These are phyloP conservation scores for Hiodon alosoides DNA, from an alignment of 2,113 vertebrate species.

Conservation along the genomic window DNA sequence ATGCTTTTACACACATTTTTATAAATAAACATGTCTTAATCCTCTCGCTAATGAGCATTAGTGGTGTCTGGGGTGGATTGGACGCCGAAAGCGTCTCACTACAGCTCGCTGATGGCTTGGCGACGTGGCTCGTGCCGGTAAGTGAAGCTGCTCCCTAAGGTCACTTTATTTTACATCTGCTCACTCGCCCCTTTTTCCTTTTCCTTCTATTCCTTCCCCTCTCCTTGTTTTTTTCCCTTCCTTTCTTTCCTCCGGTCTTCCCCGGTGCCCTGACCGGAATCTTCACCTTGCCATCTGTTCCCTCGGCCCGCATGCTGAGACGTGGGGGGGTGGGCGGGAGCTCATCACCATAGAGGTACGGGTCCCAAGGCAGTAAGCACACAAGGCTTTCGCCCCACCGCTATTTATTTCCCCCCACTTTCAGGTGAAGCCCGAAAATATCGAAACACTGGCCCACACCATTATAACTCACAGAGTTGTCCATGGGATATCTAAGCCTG, in stretches of 20 bases:
- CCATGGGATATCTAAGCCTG: not conserved
- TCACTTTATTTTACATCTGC: slow-evolving; percentile 47
- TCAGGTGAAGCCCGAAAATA: not conserved
- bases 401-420: not conserved
- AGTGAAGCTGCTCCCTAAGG: slow-evolving; percentile 44
- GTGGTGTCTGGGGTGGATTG: slow-evolving; percentile 40
- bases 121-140: slow-evolving; percentile 27
- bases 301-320: not conserved
- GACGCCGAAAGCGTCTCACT: slow-evolving; percentile 27
- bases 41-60: slow-evolving; percentile 56
- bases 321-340: not conserved
- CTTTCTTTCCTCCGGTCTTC: slow-evolving; percentile 20
- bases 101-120: not conserved
- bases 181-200: slow-evolving; percentile 31
- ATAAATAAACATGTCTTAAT: slow-evolving; percentile 56
- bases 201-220: slow-evolving; percentile 19
- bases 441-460: not conserved
- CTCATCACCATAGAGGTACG: not conserved
- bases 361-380: not conserved
- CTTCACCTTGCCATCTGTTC: slow-evolving; percentile 24
- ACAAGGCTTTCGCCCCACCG: not conserved
- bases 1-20: slow-evolving; percentile 36
- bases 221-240: slow-evolving; percentile 37
- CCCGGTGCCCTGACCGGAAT: slow-evolving; percentile 4
- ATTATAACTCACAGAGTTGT: no score